Evolutionary conservation across 2,888 invertebrate genomes (phyloP), one percentile per base, ranked within the genome.

Genomic region (Deilephila elpenor): DNA sequence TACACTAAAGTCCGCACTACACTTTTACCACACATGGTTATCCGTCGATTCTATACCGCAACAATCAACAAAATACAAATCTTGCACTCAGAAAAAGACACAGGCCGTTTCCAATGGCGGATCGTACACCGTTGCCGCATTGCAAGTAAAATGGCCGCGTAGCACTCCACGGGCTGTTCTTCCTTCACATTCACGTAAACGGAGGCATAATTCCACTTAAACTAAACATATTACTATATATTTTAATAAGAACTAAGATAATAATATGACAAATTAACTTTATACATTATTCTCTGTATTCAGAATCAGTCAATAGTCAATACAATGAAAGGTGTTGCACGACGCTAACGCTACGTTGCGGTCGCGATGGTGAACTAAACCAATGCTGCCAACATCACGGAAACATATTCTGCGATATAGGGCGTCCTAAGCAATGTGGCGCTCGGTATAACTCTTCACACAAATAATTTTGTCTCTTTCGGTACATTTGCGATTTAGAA

Each of bases 291-390:
- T 94, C 93, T 92, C 91, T 94, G 95, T 95, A 93, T 94, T 95
- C 94, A 93, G 95, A 95, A 93, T 95, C 95, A 96, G 96, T 96
- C 96, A 96, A 96, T 96, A 96, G 96, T 96, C 96, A 96, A 96
- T 96, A 96, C 96, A 96, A 96, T 96, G 96, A 96, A 96, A 96
- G 96, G 96, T 96, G 96, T 96, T 95, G 95, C 95, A 95, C 95
- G 95, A 95, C 94, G 93, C 94, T 93, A 96, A 95, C 95, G 93
- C 95, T 92, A 80, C 94, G 92, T 86, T 89, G 94, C 93, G 95
- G 95, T 90, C 94, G 94, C 95, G 93, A 95, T 94, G 91, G 92
- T 90, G 92, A 94, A 95, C 95, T 94, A 94, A 92, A 84, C 77
- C 91, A 89, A 86, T 78, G 83, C 83, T 92, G 84, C 95, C 95